Conservation (phyloP, 2,888 invertebrate species). For the Volucella inanis region DNA sequence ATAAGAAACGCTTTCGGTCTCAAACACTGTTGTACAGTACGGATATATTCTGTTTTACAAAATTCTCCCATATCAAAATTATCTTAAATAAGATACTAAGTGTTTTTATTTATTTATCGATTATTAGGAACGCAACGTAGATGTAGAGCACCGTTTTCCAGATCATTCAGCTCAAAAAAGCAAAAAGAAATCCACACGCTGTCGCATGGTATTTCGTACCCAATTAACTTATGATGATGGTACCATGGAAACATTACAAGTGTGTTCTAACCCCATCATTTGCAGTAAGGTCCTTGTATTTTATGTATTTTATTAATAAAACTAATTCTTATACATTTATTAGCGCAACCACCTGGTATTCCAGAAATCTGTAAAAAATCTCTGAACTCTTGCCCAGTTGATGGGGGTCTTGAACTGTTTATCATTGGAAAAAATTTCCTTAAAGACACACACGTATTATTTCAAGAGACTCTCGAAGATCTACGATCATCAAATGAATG, state of each 20-base stretch:
- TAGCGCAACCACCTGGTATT: slow-evolving; percentile 95
- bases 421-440: slow-evolving; percentile 96
- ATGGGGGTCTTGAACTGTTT: slow-evolving; percentile 92
- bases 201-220: slow-evolving; percentile 96
- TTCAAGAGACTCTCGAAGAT: slow-evolving; percentile 83
- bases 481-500: slow-evolving; percentile 81
- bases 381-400: slow-evolving; percentile 89
- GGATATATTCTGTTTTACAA: too few species aligned
- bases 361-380: slow-evolving; percentile 97
- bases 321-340: slow-evolving; percentile 46
- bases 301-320: not conserved
- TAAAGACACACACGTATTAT: slow-evolving; percentile 93
- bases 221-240: slow-evolving; percentile 91
- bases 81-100: too few species aligned
- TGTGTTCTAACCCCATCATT: slow-evolving; percentile 94
- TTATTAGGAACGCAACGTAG: slow-evolving; percentile 93
- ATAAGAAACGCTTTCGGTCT: too few species aligned
- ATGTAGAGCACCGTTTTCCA: slow-evolving; percentile 95
- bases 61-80: not conserved
- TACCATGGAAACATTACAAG: slow-evolving; percentile 91
- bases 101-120: slow-evolving; percentile 70
- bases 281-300: slow-evolving; percentile 91
- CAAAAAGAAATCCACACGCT: slow-evolving; percentile 97
- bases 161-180: slow-evolving; percentile 91
- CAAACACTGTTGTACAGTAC: too few species aligned